Conservation (phyloP, 1,140 invertebrate genomes). For the Hypothenemus hampei region DNA sequence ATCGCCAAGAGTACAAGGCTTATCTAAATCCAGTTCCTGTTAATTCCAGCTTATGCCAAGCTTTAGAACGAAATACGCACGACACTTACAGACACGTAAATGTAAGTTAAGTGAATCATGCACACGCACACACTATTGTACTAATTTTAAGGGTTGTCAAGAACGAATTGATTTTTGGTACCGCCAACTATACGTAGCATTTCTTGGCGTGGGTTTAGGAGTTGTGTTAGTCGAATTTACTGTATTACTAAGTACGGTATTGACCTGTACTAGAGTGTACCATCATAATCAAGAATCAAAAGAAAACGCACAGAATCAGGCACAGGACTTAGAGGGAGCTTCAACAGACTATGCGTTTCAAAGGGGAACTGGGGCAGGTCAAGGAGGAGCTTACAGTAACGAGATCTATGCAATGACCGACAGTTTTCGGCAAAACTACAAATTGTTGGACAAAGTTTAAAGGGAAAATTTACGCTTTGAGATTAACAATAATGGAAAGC, state of each 20-base stretch:
- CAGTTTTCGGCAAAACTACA: constrained; percentile 43
- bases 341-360: constrained; percentile 26
- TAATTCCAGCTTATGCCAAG: constrained; percentile 67
- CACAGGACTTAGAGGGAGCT: constrained; percentile 10
- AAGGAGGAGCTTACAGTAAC: constrained; percentile 34
- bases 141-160: constrained; percentile 59
- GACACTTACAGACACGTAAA: constrained; percentile 58
- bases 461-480: no score
- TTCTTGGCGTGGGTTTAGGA: constrained; percentile 60
- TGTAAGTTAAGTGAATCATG: constrained; percentile 49
- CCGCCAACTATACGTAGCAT: constrained; percentile 66
- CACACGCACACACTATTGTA: no score
- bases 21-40: constrained; percentile 72
- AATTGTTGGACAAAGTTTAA: constrained; percentile 38
- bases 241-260: constrained; percentile 61
- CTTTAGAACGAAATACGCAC: constrained; percentile 55
- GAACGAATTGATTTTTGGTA: constrained; percentile 70
- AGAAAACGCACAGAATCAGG: constrained; percentile 25
- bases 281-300: constrained; percentile 37
- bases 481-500: no score
- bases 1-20: constrained; percentile 52
- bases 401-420: constrained; percentile 41
- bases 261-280: constrained; percentile 58
- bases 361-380: constrained; percentile 14
- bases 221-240: constrained; percentile 64